Evolutionary conservation across 2,888 invertebrate genomes (phyloP), one percentile per base, ranked within the genome.

Genomic region (Lycia hirtaria): DNA sequence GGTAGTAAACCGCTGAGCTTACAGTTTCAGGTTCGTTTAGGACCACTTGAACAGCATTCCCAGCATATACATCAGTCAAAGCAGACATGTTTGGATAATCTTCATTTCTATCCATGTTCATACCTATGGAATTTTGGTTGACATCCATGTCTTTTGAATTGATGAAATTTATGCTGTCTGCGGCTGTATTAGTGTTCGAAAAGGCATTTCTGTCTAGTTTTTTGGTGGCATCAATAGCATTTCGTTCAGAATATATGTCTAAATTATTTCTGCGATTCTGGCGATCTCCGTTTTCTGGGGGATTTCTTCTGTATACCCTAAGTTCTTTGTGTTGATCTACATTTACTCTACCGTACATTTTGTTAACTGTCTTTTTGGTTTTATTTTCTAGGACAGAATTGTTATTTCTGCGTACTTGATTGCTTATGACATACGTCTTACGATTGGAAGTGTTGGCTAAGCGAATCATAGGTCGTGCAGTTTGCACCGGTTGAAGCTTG

Each of bases 1-100:
- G 83, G 55, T 78, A 81, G 47, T 83, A 82, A 5, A 73, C 71
- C 0, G 73, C 62, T 7, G 62, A 69, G 0, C 63, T 26, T 0
- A 24, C 14, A 3, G 4, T 30, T 15, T 41, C 33, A 9, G 5
- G n/a, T n/a, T 28, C 0, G 32, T 17, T 41, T 17, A 12, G 38
- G 22, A 41, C 43, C 3, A 43, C 32, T 6, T 55, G 12, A 28
- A 40, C 48, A 4, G 53, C 62, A n/a, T 30, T 35, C 44, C 51
- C 55, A 0, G 56, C 54, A 4, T 57, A 49, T 1, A 50, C 51
- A 9, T 65, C 61, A 45, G 47, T 76, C 56, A 56, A 15, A 3
- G 64, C 45, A 2, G 56, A 41, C 63, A 65, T 63, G 41, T 64
- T 64, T 1, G 61, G 63, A 28, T 65, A 63, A 10, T 61, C 33